Conservation (phyloP, 2,113 vertebrate genomes). For the Platysternon megacephalum region DNA sequence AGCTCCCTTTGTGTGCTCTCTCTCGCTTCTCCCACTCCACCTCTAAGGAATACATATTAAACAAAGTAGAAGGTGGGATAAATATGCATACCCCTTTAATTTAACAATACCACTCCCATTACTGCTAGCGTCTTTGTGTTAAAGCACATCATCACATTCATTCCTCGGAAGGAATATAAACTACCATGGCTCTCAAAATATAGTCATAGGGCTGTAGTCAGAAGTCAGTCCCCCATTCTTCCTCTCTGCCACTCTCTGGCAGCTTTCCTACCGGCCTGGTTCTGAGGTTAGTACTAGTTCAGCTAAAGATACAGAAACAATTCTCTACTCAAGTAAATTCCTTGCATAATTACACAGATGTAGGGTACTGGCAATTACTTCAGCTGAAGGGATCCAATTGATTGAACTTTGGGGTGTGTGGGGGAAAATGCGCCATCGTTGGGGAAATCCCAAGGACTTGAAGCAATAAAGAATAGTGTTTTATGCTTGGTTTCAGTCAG, state of each 20-base stretch:
- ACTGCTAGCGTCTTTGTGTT: neutral
- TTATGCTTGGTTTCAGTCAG: neutral
- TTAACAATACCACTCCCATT: neutral
- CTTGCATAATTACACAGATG: neutral
- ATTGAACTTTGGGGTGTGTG: neutral
- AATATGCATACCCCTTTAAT: accelerated
- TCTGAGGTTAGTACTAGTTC: neutral
- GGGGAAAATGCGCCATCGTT: neutral
- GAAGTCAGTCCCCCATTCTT: neutral
- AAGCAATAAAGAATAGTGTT: neutral
- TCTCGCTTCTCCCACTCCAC: neutral
- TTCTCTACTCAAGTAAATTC: neutral
- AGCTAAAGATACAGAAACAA: neutral
- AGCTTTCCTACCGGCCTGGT: too few species aligned
- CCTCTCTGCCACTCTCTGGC: neutral
- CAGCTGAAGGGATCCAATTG: neutral
- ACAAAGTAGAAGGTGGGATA: neutral
- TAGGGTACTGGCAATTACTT: neutral
- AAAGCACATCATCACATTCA: accelerated
- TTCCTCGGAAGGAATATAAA: neutral
- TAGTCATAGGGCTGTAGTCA: neutral
- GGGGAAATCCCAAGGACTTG: neutral
- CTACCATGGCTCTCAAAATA: neutral
- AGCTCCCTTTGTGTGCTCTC: neutral
- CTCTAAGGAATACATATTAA: accelerated